phyloP scores from a whole-genome alignment of 2,113 vertebrate genomes.

The Archilochus colubris region DNA sequence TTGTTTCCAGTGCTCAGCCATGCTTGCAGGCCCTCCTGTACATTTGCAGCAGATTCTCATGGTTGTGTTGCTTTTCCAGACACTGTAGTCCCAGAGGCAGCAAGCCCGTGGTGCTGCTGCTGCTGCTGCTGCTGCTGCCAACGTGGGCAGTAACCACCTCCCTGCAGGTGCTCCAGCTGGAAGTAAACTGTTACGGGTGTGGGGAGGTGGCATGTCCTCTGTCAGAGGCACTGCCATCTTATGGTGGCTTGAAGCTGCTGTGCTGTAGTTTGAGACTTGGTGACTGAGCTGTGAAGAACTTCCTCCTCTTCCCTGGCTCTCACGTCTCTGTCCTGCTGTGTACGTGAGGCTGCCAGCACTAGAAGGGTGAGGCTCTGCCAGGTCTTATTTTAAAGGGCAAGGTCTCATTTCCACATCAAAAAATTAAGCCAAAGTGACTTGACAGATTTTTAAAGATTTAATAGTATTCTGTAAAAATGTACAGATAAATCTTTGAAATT shows the following conservation, averaged over 20 bases:
- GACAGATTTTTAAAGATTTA: background rate
- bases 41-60: background rate
- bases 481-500: background rate
- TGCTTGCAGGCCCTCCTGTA: background rate
- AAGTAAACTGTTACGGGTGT: background rate
- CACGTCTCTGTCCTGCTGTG: background rate
- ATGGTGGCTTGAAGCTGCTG: background rate
- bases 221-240: background rate
- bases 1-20: background rate
- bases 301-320: background rate
- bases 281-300: background rate
- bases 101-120: background rate
- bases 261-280: background rate
- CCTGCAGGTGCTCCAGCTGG: background rate
- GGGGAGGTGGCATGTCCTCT: background rate
- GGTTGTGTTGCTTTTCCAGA: background rate
- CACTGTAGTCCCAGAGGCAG: background rate
- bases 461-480: background rate
- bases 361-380: background rate
- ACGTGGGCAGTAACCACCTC: background rate
- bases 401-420: background rate
- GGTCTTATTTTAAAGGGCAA: background rate
- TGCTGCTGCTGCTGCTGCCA: background rate
- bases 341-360: background rate
- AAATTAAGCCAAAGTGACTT: background rate